Percentiles rank a stretch among this genome's conserved stretches.
Conservation (phyloP, 2,797 vertebrate species). For the Harpagifer antarcticus region DNA sequence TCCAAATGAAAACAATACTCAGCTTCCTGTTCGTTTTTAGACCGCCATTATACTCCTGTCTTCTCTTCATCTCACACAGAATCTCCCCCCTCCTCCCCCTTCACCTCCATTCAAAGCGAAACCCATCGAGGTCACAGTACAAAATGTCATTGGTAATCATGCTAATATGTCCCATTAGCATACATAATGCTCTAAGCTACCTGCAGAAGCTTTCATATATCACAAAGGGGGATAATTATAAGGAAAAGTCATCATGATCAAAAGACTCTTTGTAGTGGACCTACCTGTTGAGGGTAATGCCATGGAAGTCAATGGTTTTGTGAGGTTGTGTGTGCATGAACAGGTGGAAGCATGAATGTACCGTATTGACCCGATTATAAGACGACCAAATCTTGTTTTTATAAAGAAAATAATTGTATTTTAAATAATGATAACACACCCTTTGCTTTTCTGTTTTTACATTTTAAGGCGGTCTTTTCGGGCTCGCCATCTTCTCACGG, state of each 20-base stretch:
- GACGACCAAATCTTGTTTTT: too few species aligned
- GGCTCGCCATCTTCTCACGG: too few species aligned
- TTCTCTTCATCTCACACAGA: neutral
- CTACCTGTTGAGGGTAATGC: conserved; percentile 72
- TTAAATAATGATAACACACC: too few species aligned
- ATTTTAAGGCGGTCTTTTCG: too few species aligned
- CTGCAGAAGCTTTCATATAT: neutral
- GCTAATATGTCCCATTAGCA: neutral
- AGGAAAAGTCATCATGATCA: neutral
- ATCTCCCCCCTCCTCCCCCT: neutral
- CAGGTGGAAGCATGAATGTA: too few species aligned
- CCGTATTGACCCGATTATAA: too few species aligned
- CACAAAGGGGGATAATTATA: neutral
- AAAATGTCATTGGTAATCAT: neutral
- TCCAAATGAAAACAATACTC: neutral
- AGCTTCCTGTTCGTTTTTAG: conserved; percentile 8
- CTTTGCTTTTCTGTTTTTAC: too few species aligned
- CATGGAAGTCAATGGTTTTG: too few species aligned
- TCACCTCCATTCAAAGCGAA: neutral
- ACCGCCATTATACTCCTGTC: neutral
- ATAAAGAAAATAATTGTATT: too few species aligned
- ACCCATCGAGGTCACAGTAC: neutral
- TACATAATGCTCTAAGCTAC: conserved; percentile 1
- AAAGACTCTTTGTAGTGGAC: neutral
- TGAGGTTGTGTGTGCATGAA: too few species aligned